Base-by-base conservation (phyloP, 1,140 invertebrate species). In the Panagrolaimus sp. region DNA sequence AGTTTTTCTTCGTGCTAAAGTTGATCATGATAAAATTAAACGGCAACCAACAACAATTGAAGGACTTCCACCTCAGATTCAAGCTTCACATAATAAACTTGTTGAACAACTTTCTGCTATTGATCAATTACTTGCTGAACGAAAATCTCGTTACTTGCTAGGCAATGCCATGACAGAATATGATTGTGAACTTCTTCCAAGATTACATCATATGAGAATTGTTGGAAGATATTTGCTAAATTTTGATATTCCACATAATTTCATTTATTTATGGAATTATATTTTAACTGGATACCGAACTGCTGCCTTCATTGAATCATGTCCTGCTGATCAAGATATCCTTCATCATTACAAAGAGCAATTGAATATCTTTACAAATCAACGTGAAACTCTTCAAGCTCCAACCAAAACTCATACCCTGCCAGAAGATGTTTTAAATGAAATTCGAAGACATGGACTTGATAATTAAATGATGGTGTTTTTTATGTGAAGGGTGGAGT, bases 91-190 rank as follows among this genome's bases (percentile, higher is more conserved):
- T 64, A 82, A 80, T 48, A 76, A 81, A 63, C 63, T 82, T 21
- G 73, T 83, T 10, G 80, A 82, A 64, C 80, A 82, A 62, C 67
- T 82, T 12, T 73, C 81, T 12, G 55, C 63, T n/a, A 77, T 78
- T 58, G 77, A 78, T 65, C 66, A 79, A 46, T 47, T 77, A 7
- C 62, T 81, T 24, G 69, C 72, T 65, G 70, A 79, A 65, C 38
- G 76, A 69, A 32, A 32, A 47, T 93, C 91, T 28, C 89, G 92
- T 65, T 99, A 97, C 87, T 87, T 98, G 47, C 94, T 94, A 43
- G 93, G 94, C 38, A 92, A 97, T 84, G 92, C 92, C 14, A 93
- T 98, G 89, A 96, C 94, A 82, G 97, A 94, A 84, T 97, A 97
- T 84, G 96, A 99, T 84, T 98, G 96, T 84, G 94, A 97, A 84